Percentiles rank a stretch among this genome's conserved stretches.
Evolutionary conservation across 2,113 vertebrate genomes (phyloP).

Genomic region (Nematolebias whitei): DNA sequence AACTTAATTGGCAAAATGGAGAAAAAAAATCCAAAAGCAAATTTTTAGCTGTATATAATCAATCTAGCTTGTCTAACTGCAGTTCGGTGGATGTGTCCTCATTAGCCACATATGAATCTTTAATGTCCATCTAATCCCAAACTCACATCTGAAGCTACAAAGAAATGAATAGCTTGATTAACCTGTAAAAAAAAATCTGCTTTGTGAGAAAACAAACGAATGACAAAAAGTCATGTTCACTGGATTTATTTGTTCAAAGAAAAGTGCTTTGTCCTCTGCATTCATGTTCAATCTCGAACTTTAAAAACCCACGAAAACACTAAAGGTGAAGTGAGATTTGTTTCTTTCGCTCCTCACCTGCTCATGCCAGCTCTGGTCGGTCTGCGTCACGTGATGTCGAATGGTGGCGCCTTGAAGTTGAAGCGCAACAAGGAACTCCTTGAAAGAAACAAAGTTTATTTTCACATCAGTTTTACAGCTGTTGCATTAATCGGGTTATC

Average conservation of each 20-base stretch:
- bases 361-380: slow-evolving; percentile 90
- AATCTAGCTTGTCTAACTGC: background rate
- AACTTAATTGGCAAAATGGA: no score
- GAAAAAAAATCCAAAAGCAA: no score
- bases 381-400: slow-evolving; percentile 84
- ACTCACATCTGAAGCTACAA: background rate
- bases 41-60: no score
- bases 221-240: background rate
- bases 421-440: slow-evolving; percentile 92
- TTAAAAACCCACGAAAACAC: no score
- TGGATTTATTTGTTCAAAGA: no score
- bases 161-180: background rate
- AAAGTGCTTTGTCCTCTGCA: no score
- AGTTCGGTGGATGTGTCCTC: background rate
- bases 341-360: slow-evolving; percentile 77
- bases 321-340: no score
- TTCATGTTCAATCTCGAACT: no score
- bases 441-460: background rate
- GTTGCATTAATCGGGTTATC: background rate
- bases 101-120: no score
- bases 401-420: slow-evolving; percentile 87
- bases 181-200: background rate
- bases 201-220: background rate
- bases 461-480: background rate
- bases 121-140: background rate